Evolutionary conservation across 2,797 vertebrate genomes (phyloP), one percentile per base, ranked within the genome.

Genomic region (Myotis findleyi): DNA sequence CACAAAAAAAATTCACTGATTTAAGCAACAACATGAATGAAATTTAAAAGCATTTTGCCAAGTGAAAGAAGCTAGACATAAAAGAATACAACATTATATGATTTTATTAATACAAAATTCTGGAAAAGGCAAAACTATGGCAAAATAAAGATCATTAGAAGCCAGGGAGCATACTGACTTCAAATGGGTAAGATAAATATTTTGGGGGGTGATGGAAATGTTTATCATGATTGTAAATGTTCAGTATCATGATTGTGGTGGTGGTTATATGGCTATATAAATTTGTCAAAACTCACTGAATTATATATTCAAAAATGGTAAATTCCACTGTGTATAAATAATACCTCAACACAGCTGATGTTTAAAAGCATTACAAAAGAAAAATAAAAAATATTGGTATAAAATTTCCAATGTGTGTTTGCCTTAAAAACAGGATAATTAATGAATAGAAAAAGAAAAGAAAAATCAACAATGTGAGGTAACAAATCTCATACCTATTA

Each of bases 351-450:
- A 92, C 41, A 83, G 27, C 20, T 71, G 6, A 87, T 77, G 85
- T 95, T 94, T 27, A 25, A 90, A 94, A 79, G n/a, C 6, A 81
- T 66, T 77, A 79, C 6, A 89, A 85, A 64, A 53, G 3, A 55
- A 75, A 75, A 30, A 33, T 7, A 87, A 93, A 69, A 69, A 44
- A 77, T n/a, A 91, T 88, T 13, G 27, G 2, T 66, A 10, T 82
- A 94, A 55, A 83, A 86, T 89, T 36, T 73, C 23, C 83, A 41
- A 83, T 73, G 20, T 89, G 27, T 33, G 71, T 89, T 83, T 92
- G 30, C 4, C 27, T 84, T 81, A 80, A 73, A 75, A 82, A 25
- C 5, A 81, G 23, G 16, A 72, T 49, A 87, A 89, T 4, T 72
- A 14, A 93, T 25, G 8, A 93, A 83, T 76, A 81, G 38, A 30